These are phyloP conservation scores for Griposia aprilina DNA, from an alignment of 2,888 invertebrate genomes.

Conservation along the genomic window DNA sequence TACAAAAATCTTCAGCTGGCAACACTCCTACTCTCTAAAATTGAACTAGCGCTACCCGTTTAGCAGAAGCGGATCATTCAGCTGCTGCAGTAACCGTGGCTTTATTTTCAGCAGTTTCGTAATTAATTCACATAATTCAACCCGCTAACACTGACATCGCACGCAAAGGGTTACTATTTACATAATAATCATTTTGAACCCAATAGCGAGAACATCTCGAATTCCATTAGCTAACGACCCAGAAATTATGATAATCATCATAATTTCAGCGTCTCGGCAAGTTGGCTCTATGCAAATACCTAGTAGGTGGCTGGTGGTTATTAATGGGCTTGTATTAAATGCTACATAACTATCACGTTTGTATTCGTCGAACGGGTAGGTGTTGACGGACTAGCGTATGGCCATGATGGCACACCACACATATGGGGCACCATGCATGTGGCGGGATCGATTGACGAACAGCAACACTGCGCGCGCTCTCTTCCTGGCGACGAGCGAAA, in stretches of 20 bases:
- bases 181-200: slow-evolving; percentile 65
- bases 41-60: neutral
- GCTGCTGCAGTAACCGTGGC: neutral
- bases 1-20: neutral
- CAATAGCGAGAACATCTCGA: slow-evolving; percentile 60
- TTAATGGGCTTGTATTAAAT: neutral
- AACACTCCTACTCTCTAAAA: too few species aligned
- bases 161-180: slow-evolving; percentile 61
- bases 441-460: neutral
- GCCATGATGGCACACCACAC: neutral
- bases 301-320: neutral
- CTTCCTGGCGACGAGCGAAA: too few species aligned
- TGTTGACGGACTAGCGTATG: neutral
- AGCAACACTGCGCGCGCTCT: neutral
- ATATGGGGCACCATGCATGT: neutral
- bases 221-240: slow-evolving; percentile 59
- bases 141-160: slow-evolving; percentile 32
- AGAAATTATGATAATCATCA: slow-evolving; percentile 61
- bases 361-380: neutral
- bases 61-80: neutral
- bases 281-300: slow-evolving; percentile 57
- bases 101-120: neutral
- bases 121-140: neutral
- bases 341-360: neutral
- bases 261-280: slow-evolving; percentile 35